phyloP scores from a whole-genome alignment of 1,140 invertebrate species.

The Lepidurus couesii region DNA sequence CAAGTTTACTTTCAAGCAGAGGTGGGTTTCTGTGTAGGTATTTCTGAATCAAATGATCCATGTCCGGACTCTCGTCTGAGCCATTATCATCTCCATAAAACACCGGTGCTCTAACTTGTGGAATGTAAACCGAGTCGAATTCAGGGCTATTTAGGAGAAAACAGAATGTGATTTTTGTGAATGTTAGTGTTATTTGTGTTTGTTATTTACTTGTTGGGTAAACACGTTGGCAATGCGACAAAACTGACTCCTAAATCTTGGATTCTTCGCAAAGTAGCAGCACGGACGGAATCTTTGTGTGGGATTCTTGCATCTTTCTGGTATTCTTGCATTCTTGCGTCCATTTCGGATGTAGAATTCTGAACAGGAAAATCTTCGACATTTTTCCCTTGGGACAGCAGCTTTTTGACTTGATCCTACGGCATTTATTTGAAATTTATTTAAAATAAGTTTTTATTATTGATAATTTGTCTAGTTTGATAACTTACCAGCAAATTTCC shows the following conservation, averaged over 20 bases:
- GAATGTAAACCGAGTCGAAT: neutral
- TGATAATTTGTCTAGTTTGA: neutral
- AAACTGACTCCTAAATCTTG: constrained; percentile 34
- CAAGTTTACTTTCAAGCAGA: neutral
- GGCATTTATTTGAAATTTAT: neutral
- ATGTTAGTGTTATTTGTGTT: neutral
- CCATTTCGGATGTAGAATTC: neutral
- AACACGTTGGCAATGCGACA: neutral
- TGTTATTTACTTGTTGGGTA: neutral
- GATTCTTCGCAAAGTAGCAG: constrained; percentile 25
- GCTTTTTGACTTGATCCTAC: constrained; percentile 13
- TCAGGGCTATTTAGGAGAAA: neutral
- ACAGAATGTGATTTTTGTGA: neutral
- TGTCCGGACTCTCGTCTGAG: neutral
- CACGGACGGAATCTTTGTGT: neutral
- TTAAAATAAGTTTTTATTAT: neutral
- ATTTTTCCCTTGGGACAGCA: neutral
- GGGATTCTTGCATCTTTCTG: neutral
- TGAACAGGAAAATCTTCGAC: neutral
- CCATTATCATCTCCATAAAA: neutral
- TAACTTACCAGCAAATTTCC: constrained; percentile 11
- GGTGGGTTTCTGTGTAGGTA: neutral
- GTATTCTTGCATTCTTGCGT: neutral
- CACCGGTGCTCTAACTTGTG: neutral
- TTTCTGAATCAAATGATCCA: neutral